Conservation (phyloP, 2,888 invertebrate species). For the Acanthosepion esculentum region DNA sequence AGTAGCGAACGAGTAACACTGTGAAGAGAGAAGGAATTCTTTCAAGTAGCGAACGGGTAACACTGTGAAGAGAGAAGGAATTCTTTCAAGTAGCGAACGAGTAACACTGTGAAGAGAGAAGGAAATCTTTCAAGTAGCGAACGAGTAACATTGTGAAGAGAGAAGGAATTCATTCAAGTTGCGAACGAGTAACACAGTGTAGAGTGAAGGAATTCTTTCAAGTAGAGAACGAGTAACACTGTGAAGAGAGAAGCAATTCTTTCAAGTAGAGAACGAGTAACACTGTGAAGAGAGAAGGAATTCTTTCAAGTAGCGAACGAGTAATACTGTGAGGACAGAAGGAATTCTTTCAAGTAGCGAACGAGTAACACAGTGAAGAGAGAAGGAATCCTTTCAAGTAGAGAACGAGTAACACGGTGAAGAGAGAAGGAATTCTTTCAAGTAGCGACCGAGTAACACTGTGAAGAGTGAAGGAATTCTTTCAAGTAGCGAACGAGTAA, state of each 20-base stretch:
- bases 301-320: no score
- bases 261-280: not conserved
- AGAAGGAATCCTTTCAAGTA: no score
- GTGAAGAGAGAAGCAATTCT: constrained; percentile 48
- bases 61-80: constrained; percentile 60
- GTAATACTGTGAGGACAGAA: constrained; percentile 63
- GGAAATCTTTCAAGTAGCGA: no score
- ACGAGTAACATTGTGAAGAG: constrained; percentile 59
- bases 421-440: constrained; percentile 16
- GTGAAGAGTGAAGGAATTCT: no score
- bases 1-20: not conserved
- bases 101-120: not conserved
- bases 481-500: no score
- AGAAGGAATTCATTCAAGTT: not conserved
- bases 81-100: not conserved
- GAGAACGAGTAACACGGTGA: no score
- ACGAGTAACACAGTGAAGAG: not conserved
- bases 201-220: no score
- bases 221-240: no score
- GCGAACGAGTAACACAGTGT: not conserved
- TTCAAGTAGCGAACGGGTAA: no score
- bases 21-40: no score
- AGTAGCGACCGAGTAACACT: not conserved
- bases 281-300: no score
- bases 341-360: not conserved